Base-by-base conservation (phyloP, 1,140 invertebrate genomes). In the Drosophila varians region DNA sequence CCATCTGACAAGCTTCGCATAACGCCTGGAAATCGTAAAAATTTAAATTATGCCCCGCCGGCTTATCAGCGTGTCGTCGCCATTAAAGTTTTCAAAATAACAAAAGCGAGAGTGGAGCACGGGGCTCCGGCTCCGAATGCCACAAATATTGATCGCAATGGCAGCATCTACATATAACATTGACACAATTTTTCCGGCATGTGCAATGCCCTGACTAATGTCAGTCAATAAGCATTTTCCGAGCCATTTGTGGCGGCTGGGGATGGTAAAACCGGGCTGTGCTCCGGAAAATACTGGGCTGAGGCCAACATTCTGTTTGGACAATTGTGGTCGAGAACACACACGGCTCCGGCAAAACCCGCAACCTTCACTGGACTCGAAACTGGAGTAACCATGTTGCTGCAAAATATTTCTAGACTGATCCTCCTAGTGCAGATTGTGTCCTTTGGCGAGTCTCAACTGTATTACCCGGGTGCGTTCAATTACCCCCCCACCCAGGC, bases 251-350 rank as follows among this genome's bases (percentile, higher is more conserved):
- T 38, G 36, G 36, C 16, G 51, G n/a, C n/a, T n/a, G n/a, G n/a
- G 7, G 42, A 18, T 34, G 45, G 55, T 46, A 31, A 11, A 31
- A 31, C 25, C 14, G 38, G 23, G 16, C 14, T 8, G 3, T 57
- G 61, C 42, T 31, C 8, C 18, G 5, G 18, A 45, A 38, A 49
- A 16, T 47, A 52, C 8, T 58, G 48, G 23, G 60, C 28, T 55
- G 62, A 26, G 47, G 61, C 19, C 61, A 62, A 51, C 77, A 82
- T 45, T 74, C 60, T 86, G 57, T 86, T 87, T 87, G 47, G n/a
- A 77, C 82, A 86, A 82, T 77, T 86, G 82, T 58, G 46, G 19
- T 28, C 60, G 42, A 87, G 64, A 87, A 62, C 79, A 78, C 79
- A 78, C 70, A 38, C 36, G 45, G 14, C 14, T 7, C 18, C 19